phyloP scores from a whole-genome alignment of 2,113 vertebrate genomes.

The Myotis davidii region DNA sequence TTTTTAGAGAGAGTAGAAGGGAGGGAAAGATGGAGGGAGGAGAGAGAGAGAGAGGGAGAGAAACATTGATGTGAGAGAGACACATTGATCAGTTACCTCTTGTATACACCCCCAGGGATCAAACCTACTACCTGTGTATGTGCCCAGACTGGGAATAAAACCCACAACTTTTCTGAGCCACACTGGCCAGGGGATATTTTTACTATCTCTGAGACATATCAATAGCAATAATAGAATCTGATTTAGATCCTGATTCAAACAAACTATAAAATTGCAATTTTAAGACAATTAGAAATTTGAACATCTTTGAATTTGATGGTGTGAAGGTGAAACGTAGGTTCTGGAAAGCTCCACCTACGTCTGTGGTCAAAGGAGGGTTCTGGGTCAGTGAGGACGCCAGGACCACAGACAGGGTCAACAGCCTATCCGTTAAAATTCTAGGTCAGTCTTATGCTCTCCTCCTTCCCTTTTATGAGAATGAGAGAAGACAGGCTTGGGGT shows the following conservation, averaged over 20 bases:
- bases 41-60: not conserved
- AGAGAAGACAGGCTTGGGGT: not conserved
- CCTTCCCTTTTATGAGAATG: not conserved
- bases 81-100: not conserved
- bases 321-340: not conserved
- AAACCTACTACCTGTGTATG: not conserved
- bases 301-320: slow-evolving; percentile 22
- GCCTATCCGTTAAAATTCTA: not conserved
- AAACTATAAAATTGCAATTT: not conserved
- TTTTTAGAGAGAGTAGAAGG: not conserved
- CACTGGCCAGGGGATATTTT: not conserved
- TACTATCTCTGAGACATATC: not conserved
- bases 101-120: not conserved
- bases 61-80: not conserved
- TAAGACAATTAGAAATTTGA: not conserved
- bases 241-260: not conserved
- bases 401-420: not conserved
- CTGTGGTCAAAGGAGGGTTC: not conserved
- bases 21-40: too few relatives aligned
- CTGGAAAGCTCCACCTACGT: slow-evolving; percentile 13
- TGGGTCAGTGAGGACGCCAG: not conserved
- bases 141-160: too few relatives aligned
- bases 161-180: not conserved
- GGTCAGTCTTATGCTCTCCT: not conserved
- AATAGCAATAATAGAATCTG: not conserved